These are phyloP conservation scores for Alethe diademata DNA, from an alignment of 2,113 vertebrate genomes.

Conservation along the genomic window DNA sequence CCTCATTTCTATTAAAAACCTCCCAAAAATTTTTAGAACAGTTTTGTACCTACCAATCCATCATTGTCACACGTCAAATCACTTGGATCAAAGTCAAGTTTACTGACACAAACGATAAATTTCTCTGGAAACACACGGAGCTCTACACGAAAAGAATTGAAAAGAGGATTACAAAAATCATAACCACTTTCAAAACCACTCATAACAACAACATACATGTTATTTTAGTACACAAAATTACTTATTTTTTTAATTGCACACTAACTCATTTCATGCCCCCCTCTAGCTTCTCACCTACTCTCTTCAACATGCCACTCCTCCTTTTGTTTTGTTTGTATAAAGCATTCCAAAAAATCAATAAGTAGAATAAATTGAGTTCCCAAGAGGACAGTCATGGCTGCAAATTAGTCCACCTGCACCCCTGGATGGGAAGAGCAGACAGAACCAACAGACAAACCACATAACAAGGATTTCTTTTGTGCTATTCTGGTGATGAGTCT, in stretches of 20 bases:
- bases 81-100: conserved; percentile 71
- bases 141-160: conserved; percentile 66
- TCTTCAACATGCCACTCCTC: not conserved
- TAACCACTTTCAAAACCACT: not conserved
- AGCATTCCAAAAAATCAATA: not conserved
- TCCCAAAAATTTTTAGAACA: not conserved
- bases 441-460: not conserved
- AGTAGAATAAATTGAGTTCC: not conserved
- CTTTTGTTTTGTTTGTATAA: not conserved
- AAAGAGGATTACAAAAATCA: conserved; percentile 24
- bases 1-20: not conserved
- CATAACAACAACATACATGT: not conserved
- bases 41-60: conserved; percentile 77
- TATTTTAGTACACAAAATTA: not conserved
- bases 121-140: conserved; percentile 89
- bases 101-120: conserved; percentile 87
- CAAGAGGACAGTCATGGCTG: not conserved
- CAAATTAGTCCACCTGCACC: conserved; percentile 22
- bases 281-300: not conserved
- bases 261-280: not conserved
- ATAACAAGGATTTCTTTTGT: not conserved
- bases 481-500: not conserved
- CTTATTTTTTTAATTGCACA: not conserved
- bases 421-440: not conserved
- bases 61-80: conserved; percentile 67